Evolutionary conservation across 2,888 invertebrate species (phyloP).

Genomic region (Schizaphis graminum): DNA sequence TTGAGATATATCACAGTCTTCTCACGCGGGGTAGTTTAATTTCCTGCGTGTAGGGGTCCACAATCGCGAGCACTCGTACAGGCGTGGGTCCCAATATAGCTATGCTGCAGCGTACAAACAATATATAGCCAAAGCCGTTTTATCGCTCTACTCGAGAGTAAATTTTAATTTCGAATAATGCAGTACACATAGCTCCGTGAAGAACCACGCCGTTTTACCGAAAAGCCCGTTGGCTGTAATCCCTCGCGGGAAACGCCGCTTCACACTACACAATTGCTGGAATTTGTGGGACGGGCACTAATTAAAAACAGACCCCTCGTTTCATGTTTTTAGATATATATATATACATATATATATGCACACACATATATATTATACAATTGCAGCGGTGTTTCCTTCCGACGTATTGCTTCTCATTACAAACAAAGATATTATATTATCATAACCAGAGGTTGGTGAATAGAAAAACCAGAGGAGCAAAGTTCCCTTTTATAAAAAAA

Average conservation of each 20-base stretch:
- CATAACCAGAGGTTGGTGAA: neutral
- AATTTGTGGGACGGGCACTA: constrained; percentile 21
- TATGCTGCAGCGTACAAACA: neutral
- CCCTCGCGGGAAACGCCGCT: constrained; percentile 11
- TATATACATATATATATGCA: neutral
- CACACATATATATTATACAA: neutral
- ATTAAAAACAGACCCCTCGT: constrained; percentile 45
- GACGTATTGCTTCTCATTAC: neutral
- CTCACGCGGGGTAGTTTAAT: constrained; percentile 59
- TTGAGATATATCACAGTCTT: neutral
- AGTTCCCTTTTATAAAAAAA: neutral
- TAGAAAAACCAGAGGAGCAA: neutral
- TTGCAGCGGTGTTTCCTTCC: neutral
- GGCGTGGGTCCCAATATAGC: neutral
- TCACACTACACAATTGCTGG: neutral
- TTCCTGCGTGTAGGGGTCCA: constrained; percentile 58
- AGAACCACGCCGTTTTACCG: neutral
- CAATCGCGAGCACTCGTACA: constrained; percentile 27
- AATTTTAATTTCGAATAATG: constrained; percentile 51
- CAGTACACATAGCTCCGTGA: neutral
- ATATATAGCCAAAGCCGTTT: constrained; percentile 3
- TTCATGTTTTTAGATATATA: neutral
- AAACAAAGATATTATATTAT: neutral
- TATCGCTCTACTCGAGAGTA: constrained; percentile 54
- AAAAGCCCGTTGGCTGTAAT: constrained; percentile 1